Conservation (phyloP, 2,888 invertebrate species). For the Cryptops parisi region DNA sequence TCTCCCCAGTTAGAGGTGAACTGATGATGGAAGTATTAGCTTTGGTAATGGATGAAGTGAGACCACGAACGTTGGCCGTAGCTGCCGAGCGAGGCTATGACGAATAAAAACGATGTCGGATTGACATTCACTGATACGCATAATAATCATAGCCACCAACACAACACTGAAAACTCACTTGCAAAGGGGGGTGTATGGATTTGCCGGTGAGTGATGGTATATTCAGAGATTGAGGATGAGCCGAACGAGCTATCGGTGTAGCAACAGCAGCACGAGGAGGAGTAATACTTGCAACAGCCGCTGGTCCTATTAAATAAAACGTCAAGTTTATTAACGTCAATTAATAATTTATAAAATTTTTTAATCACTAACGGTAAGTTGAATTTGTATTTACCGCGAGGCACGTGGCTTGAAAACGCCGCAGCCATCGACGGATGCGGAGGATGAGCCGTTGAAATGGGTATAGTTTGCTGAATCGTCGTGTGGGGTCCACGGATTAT, state of each 20-base stretch:
- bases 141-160: neutral
- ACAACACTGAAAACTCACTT: neutral
- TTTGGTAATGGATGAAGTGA: neutral
- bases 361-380: neutral
- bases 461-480: neutral
- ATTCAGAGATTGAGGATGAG: neutral
- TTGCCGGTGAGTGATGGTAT: neutral
- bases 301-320: constrained; percentile 42
- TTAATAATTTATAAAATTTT: neutral
- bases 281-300: constrained; percentile 58
- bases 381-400: neutral
- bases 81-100: no score
- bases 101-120: no score
- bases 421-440: neutral
- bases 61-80: no score
- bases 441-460: neutral
- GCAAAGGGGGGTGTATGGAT: neutral
- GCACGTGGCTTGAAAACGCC: constrained; percentile 5
- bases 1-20: neutral
- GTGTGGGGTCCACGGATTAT: neutral
- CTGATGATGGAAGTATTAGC: neutral
- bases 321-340: neutral
- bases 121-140: no score
- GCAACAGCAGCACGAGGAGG: constrained; percentile 48
- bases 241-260: constrained; percentile 16